Evolutionary conservation across 2,113 vertebrate genomes (phyloP).

Genomic region (Macrotis lagotis): DNA sequence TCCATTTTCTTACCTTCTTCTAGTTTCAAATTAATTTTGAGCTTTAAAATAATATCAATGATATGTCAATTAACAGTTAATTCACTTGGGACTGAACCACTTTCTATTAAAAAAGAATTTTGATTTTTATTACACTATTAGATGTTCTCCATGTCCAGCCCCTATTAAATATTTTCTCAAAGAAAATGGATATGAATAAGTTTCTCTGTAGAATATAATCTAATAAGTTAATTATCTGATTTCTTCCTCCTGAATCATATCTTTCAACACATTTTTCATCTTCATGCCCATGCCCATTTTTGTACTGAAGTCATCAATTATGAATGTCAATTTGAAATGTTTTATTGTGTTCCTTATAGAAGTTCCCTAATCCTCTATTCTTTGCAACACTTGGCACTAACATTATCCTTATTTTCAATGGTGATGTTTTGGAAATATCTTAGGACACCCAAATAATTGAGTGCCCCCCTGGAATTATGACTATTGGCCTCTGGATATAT

Average conservation of each 20-base stretch:
- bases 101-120: not conserved
- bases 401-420: not conserved
- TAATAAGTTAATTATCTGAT: not conserved
- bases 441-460: not conserved
- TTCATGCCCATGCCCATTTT: not conserved
- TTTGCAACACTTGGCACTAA: not conserved
- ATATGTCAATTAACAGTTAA: not conserved
- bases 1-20: not conserved
- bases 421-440: not conserved
- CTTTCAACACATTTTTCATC: not conserved
- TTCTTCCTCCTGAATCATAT: not conserved
- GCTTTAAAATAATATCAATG: not conserved
- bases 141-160: not conserved
- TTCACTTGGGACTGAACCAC: not conserved
- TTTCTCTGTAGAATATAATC: not conserved
- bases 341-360: not conserved
- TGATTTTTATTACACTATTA: not conserved
- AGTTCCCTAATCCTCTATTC: not conserved
- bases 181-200: not conserved
- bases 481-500: not conserved
- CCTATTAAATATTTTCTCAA: not conserved
- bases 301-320: not conserved
- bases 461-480: not conserved
- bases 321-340: not conserved
- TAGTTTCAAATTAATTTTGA: not conserved